Conservation (phyloP, 92 coral and sea anemone genomes). For the Diadumene lineata region DNA sequence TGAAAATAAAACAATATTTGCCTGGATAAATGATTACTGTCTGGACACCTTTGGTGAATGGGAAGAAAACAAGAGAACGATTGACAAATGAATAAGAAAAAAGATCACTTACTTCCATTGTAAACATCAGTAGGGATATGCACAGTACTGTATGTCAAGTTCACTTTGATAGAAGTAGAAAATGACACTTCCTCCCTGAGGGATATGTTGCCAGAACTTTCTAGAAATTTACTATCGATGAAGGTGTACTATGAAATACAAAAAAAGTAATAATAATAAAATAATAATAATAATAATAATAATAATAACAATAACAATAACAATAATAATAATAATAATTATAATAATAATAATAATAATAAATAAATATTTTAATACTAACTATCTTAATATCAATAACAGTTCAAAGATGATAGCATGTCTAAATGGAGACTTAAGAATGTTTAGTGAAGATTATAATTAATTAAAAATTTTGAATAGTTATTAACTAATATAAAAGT, state of each 20-base stretch:
- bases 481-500: too few relatives aligned
- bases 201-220: conserved; percentile 8
- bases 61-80: not conserved
- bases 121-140: conserved; percentile 95
- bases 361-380: too few relatives aligned
- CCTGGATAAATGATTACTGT: not conserved
- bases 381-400: too few relatives aligned
- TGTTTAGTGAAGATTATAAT: too few relatives aligned
- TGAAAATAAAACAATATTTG: not conserved
- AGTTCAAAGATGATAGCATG: not conserved
- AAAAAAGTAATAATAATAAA: too few relatives aligned
- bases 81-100: not conserved
- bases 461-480: too few relatives aligned
- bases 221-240: conserved; percentile 60
- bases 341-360: too few relatives aligned
- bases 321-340: too few relatives aligned
- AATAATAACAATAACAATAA: too few relatives aligned
- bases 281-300: too few relatives aligned
- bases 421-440: too few relatives aligned
- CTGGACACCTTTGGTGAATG: too few relatives aligned
- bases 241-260: conserved; percentile 8
- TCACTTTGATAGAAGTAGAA: conserved; percentile 45
- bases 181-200: conserved; percentile 34
- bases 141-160: conserved; percentile 71
- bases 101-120: conserved; percentile 71